These are phyloP conservation scores for Epirrhoe alternata DNA, from an alignment of 2,888 invertebrate genomes.

Conservation along the genomic window DNA sequence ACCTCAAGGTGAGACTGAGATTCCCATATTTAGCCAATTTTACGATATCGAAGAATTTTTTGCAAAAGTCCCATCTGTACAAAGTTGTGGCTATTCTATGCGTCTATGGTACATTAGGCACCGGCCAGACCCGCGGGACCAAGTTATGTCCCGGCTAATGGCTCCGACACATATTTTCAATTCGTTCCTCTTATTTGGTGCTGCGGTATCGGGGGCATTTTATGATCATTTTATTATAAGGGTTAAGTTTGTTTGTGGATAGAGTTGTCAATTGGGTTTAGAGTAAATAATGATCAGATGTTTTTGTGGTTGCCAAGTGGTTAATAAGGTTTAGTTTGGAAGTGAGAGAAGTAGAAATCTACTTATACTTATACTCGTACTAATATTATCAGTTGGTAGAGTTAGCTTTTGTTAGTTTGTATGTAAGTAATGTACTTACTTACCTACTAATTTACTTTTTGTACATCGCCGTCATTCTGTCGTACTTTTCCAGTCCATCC, in stretches of 20 bases:
- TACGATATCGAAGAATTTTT: too few species aligned
- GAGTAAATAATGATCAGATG: conserved; percentile 13
- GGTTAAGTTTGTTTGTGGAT: conserved; percentile 33
- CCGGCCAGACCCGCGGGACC: conserved; percentile 60
- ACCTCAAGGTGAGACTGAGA: too few species aligned
- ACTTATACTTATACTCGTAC: too few species aligned
- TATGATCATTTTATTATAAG: conserved; percentile 43
- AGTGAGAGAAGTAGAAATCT: too few species aligned
- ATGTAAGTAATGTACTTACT: too few species aligned
- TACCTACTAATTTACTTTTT: too few species aligned
- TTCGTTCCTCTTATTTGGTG: conserved; percentile 60
- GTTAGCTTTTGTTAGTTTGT: too few species aligned
- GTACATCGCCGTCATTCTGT: too few species aligned
- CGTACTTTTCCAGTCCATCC: too few species aligned
- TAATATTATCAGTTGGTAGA: too few species aligned
- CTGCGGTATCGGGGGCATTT: conserved; percentile 50
- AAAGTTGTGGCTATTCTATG: conserved; percentile 1
- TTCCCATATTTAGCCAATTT: too few species aligned
- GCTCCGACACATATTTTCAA: conserved; percentile 73
- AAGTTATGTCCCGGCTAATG: conserved; percentile 56
- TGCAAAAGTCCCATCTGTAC: conserved; percentile 17
- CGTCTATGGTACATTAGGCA: conserved; percentile 61
- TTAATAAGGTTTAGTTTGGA: not conserved
- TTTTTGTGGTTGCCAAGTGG: not conserved
- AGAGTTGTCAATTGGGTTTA: conserved; percentile 24